Percentiles rank a stretch among this genome's conserved stretches.
Evolutionary conservation across 2,797 vertebrate species (phyloP).

Genomic region (Neosilurus mollespiculum): DNA sequence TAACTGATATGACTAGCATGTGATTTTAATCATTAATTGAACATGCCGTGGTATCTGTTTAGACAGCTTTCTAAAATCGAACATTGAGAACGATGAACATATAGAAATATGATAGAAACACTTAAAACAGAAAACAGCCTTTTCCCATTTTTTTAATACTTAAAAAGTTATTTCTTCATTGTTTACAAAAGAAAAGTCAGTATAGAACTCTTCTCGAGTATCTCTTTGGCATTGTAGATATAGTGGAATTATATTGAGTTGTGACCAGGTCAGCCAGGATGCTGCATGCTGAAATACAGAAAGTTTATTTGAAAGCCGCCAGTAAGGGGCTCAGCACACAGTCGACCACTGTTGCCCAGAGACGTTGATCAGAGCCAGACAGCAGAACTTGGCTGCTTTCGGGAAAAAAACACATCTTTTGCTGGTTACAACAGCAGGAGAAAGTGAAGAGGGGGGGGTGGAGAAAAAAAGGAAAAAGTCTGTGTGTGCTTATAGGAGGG

Average conservation of each 20-base stretch:
- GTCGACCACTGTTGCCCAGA: conserved; percentile 35
- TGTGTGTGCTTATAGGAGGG: conserved; percentile 3
- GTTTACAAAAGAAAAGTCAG: conserved; percentile 22
- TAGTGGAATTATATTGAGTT: conserved; percentile 32
- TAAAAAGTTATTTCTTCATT: conserved; percentile 7
- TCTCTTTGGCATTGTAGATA: conserved; percentile 25
- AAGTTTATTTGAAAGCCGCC: conserved; percentile 38
- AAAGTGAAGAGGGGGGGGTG: conserved; percentile 17
- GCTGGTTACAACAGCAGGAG: conserved; percentile 42
- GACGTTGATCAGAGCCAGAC: conserved; percentile 62
- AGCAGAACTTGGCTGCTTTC: conserved; percentile 60
- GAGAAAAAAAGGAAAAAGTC: too few relatives aligned
- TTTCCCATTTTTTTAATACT: conserved; percentile 2
- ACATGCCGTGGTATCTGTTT: neutral
- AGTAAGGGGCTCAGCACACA: conserved; percentile 35
- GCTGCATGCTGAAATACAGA: conserved; percentile 25
- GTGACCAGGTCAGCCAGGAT: conserved; percentile 41
- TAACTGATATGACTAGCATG: neutral
- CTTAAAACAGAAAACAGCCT: neutral
- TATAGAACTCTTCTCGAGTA: neutral
- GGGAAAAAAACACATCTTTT: conserved; percentile 71
- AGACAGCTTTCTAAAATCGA: neutral
- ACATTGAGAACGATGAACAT: too few relatives aligned
- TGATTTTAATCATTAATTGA: neutral
- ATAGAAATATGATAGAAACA: neutral